A percentile compares a stretch with the other conserved stretches of the same genome.
Conservation (phyloP, 2,113 vertebrate species). For the Pogonocichla stellata region DNA sequence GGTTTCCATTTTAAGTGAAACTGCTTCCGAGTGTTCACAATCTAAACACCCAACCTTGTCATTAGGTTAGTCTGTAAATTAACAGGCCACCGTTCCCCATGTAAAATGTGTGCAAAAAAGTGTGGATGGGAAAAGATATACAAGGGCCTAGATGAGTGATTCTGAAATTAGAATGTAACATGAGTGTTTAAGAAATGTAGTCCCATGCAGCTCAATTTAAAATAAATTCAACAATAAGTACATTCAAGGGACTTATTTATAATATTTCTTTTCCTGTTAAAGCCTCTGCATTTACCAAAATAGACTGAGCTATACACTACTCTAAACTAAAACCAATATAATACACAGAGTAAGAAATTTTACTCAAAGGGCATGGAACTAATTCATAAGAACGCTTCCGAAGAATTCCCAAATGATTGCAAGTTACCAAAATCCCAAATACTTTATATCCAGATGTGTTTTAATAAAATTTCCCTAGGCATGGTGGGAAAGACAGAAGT, state of each 20-base stretch:
- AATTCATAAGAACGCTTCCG: neutral
- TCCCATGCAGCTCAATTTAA: neutral
- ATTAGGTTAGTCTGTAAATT: neutral
- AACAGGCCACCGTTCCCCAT: neutral
- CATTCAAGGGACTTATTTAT: neutral
- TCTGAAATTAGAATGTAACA: neutral
- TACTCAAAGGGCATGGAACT: neutral
- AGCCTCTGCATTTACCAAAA: neutral
- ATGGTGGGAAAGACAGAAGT: neutral
- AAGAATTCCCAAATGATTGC: neutral
- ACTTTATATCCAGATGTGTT: neutral
- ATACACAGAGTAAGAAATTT: neutral
- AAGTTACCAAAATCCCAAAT: neutral
- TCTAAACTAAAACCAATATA: neutral
- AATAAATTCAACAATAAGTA: neutral
- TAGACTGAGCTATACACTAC: neutral
- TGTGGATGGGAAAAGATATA: neutral
- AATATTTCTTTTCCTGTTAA: neutral
- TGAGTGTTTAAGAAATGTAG: neutral
- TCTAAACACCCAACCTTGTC: neutral
- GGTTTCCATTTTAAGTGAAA: conserved; percentile 26
- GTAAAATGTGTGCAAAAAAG: neutral
- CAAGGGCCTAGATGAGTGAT: neutral
- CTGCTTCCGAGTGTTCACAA: neutral
- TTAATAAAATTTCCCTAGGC: neutral